Evolutionary conservation across 2,797 vertebrate genomes (phyloP), one percentile per base, ranked within the genome.

Genomic region (Mus spretus): DNA sequence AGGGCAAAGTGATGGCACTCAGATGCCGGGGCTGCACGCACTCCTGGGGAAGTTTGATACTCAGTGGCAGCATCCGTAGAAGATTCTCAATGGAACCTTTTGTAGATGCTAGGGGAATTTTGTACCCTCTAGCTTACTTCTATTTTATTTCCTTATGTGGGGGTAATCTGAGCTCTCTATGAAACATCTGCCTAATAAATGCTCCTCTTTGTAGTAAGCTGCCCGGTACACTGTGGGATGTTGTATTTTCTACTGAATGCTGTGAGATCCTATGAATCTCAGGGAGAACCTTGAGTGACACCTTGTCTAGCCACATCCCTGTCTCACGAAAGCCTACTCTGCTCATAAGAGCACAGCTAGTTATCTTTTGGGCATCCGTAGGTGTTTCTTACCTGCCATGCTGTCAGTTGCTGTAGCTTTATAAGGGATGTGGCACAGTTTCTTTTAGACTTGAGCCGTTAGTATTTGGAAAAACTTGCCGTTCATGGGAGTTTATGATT

Each of bases 381-480:
- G 89, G 94, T 59, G 9, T 74, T 97, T 96, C 44, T 24, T 63
- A 61, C 37, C 34, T 14, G 15, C 86, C 17, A 67, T 28, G 22
- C 59, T 50, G 96, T 57, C 83, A 47, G 0, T 84, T 65, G 84
- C 3, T 96, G 19, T 83, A 37, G 0, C 63, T 95, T 65, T 96
- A n/a, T 20, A 7, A 40, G 97, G 40, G 65, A 34, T 31, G 6
- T 37, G 34, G 1, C 0, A 90, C 2, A 26, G 94, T 98, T 98
- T 13, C 47, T 93, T 98, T 97, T 96, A 0, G 0, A 57, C 63
- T 22, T 79, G 84, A 63, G 77, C 14, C n/a, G 1, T 90, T 94
- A 88, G 1, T 96, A 86, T 96, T 95, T 85, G 44, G 92, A 59
- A 93, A 82, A 63, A 78, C 50, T 95, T 89, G 94, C 86, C 94